Conservation (phyloP, 2,113 vertebrate species). For the Cromileptes altivelis region DNA sequence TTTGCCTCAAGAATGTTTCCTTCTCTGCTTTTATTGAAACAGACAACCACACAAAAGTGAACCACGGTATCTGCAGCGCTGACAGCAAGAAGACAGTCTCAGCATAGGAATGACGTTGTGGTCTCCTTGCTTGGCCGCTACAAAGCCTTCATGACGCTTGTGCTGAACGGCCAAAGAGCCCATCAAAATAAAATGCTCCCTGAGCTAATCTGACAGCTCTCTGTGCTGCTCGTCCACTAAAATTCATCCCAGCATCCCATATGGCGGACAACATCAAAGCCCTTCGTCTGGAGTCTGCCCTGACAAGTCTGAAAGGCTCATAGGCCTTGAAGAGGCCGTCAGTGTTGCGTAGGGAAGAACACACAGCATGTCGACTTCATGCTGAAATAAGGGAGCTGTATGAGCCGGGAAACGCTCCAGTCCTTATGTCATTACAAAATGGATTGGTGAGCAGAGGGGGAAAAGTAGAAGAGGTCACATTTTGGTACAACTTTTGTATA, state of each 20-base stretch:
- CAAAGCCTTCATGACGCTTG: conserved; percentile 22
- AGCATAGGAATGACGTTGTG: conserved; percentile 29
- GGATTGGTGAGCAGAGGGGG: background rate
- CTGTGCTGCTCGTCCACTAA: conserved; percentile 3
- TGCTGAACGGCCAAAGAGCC: conserved; percentile 30
- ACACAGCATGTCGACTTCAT: conserved; percentile 19
- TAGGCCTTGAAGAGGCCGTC: conserved; percentile 43
- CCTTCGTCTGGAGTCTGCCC: conserved; percentile 62
- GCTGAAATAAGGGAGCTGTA: conserved; percentile 11
- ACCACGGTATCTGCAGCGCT: conserved; percentile 3
- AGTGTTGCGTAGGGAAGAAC: conserved; percentile 13
- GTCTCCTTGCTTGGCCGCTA: conserved; percentile 6
- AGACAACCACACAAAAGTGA: conserved; percentile 29
- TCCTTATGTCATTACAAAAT: conserved; percentile 38
- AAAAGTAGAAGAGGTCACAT: background rate
- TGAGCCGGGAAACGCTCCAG: conserved; percentile 21
- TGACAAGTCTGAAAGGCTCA: conserved; percentile 36
- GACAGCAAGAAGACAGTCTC: conserved; percentile 44
- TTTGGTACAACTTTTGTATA: background rate
- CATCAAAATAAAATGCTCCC: conserved; percentile 37
- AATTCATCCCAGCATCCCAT: conserved; percentile 57
- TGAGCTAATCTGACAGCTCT: conserved; percentile 48
- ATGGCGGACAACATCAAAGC: conserved; percentile 62
- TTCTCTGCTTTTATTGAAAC: conserved; percentile 24
- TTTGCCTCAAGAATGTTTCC: conserved; percentile 27